Evolutionary conservation across 1,140 invertebrate genomes (phyloP).

Genomic region (Melitaea cinxia): DNA sequence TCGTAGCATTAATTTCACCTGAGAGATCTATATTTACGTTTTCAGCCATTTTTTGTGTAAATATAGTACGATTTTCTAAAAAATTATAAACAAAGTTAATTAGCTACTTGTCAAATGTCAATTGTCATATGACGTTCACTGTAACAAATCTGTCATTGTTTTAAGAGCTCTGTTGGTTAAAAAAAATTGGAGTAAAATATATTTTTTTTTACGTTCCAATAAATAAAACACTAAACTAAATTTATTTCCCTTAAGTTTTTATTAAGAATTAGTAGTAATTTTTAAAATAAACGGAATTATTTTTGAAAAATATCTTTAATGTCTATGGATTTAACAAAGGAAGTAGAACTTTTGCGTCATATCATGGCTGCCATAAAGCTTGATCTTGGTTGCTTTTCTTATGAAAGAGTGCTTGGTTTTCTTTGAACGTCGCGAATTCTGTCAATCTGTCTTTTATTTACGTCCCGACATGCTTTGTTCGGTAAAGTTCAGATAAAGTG

Average conservation of each 20-base stretch:
- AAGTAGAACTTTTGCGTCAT: slow-evolving; percentile 54
- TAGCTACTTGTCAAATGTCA: background rate
- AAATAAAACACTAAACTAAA: too few species aligned
- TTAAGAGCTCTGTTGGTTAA: too few species aligned
- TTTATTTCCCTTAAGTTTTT: too few species aligned
- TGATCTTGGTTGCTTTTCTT: slow-evolving; percentile 76
- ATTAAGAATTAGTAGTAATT: too few species aligned
- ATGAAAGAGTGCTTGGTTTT: slow-evolving; percentile 75
- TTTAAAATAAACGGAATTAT: slow-evolving; percentile 31
- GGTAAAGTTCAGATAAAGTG: slow-evolving; percentile 34
- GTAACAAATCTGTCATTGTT: background rate
- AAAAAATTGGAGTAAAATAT: too few species aligned
- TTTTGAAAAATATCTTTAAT: slow-evolving; percentile 29
- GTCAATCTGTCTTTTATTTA: slow-evolving; percentile 70
- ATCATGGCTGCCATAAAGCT: slow-evolving; percentile 77
- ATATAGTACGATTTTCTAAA: background rate
- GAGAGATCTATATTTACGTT: slow-evolving; percentile 73
- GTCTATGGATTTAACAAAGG: slow-evolving; percentile 37
- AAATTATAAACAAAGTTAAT: background rate
- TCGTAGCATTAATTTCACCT: slow-evolving; percentile 69
- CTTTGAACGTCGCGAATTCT: slow-evolving; percentile 63
- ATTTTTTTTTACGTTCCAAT: too few species aligned
- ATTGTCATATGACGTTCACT: background rate
- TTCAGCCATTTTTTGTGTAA: slow-evolving; percentile 54
- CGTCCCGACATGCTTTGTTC: slow-evolving; percentile 41